Conservation (phyloP, 2,797 vertebrate genomes). For the Lutra lutra region DNA sequence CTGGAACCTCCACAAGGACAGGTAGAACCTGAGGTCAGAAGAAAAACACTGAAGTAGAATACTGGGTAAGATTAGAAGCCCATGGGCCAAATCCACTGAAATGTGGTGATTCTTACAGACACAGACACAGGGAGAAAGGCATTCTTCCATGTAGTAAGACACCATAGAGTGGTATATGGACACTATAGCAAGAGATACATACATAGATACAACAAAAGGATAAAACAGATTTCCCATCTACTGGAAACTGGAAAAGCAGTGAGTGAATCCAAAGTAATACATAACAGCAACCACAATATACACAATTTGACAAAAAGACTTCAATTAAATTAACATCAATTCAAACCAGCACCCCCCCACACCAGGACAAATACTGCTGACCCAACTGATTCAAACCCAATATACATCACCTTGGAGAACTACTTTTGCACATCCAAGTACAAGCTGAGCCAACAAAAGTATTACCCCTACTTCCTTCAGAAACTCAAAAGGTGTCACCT, state of each 20-base stretch:
- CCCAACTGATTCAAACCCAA: not conserved
- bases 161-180: not conserved
- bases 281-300: constrained; percentile 23
- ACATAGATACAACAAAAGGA: not conserved
- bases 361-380: not conserved
- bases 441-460: not conserved
- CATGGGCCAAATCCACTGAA: not conserved
- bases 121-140: not conserved
- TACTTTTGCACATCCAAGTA: not conserved
- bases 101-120: not conserved
- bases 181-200: not conserved
- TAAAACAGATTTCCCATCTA: not conserved
- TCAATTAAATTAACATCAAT: constrained; percentile 25
- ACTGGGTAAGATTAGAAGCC: not conserved
- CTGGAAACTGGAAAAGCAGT: not conserved
- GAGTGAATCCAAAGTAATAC: constrained; percentile 15
- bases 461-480: not conserved
- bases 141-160: not conserved
- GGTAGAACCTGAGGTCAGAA: not conserved
- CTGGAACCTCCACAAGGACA: not conserved
- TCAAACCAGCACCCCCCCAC: not conserved
- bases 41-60: constrained; percentile 25
- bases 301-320: constrained; percentile 36
- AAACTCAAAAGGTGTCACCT: not conserved
- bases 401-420: not conserved